Conservation (phyloP, 2,888 invertebrate genomes). For the Athetis lepigone region DNA sequence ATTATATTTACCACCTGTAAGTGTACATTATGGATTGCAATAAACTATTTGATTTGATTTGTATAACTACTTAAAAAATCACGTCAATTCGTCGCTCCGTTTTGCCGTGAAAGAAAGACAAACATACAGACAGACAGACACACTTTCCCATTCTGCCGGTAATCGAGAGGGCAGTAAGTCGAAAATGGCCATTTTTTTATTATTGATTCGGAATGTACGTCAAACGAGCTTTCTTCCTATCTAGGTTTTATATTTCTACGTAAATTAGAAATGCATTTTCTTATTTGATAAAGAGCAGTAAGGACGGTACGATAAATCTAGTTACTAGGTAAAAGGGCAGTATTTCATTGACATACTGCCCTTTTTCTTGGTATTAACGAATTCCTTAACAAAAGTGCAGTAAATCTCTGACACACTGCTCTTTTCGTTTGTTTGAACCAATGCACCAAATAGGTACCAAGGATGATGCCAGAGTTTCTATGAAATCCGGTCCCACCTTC, state of each 20-base stretch:
- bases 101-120: background rate
- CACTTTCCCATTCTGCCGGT: too few relatives aligned
- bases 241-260: conserved; percentile 1
- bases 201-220: background rate
- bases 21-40: too few relatives aligned
- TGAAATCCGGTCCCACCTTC: too few relatives aligned
- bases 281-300: background rate
- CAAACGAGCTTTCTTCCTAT: conserved; percentile 3
- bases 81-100: too few relatives aligned
- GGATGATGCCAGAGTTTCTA: too few relatives aligned
- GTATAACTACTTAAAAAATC: too few relatives aligned
- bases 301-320: background rate
- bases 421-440: conserved; percentile 3
- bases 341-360: background rate
- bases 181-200: background rate
- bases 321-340: background rate
- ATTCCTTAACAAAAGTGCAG: background rate
- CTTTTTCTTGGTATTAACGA: conserved; percentile 1
- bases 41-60: too few relatives aligned
- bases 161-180: too few relatives aligned
- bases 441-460: too few relatives aligned
- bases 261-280: too few relatives aligned
- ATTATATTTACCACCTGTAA: too few relatives aligned
- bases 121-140: too few relatives aligned
- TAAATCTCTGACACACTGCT: conserved; percentile 1